These are phyloP conservation scores for Gryllus longicercus DNA, from an alignment of 2,888 invertebrate genomes.

Conservation along the genomic window DNA sequence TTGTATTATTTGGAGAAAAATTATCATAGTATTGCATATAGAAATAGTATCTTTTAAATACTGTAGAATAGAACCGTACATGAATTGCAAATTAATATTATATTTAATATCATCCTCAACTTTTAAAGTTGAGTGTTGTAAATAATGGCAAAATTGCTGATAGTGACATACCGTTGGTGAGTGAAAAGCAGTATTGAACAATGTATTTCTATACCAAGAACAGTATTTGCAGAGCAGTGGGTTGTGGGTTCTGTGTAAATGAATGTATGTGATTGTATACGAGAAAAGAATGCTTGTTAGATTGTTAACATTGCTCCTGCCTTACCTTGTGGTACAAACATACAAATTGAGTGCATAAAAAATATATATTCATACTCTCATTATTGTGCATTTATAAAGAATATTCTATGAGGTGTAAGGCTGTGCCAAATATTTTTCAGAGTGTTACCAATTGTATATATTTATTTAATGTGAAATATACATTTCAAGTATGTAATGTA, in stretches of 20 bases:
- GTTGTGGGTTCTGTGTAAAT: not conserved
- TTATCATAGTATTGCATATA: too few species aligned
- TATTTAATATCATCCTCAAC: too few species aligned
- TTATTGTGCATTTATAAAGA: slow-evolving; percentile 3
- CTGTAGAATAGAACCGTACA: too few species aligned
- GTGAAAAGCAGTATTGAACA: not conserved
- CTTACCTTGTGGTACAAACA: slow-evolving; percentile 1
- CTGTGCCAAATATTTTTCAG: slow-evolving; percentile 11
- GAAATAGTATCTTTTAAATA: too few species aligned
- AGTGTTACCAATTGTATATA: slow-evolving; percentile 17
- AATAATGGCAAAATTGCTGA: too few species aligned
- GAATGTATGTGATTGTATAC: not conserved
- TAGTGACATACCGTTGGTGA: too few species aligned
- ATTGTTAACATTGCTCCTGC: slow-evolving; percentile 9
- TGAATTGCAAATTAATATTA: too few species aligned
- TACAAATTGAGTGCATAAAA: not conserved
- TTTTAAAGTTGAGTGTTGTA: too few species aligned
- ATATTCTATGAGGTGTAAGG: not conserved
- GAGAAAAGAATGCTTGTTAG: not conserved
- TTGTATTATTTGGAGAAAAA: too few species aligned
- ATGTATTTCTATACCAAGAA: not conserved
- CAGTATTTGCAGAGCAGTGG: slow-evolving; percentile 17
- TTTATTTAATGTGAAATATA: slow-evolving; percentile 10
- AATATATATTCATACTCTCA: not conserved
- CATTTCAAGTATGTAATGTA: not conserved